These are phyloP conservation scores for Bos taurus DNA, from an alignment of 2,113 vertebrate species.

Conservation along the genomic window ARS-UCD2.0 NC_037332.1:48160001-48160500, in stretches of 20 bases:
- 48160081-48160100: background rate
- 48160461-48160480: slow-evolving; percentile 59
- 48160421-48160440: background rate
- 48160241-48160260: slow-evolving; percentile 31
- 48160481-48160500: slow-evolving; percentile 62
- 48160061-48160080: background rate
- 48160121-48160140: slow-evolving; percentile 34
- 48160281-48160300: slow-evolving; percentile 51
- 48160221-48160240: slow-evolving; percentile 15
- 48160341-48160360: slow-evolving; percentile 68
- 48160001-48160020: background rate
- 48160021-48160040: background rate
- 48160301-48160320: slow-evolving; percentile 70
- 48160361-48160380: slow-evolving; percentile 24
- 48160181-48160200: slow-evolving; percentile 59
- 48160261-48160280: slow-evolving; percentile 49
- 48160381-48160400: slow-evolving; percentile 27
- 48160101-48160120: background rate
- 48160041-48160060: background rate
- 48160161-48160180: slow-evolving; percentile 63
- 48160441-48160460: background rate
- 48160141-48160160: slow-evolving; percentile 23
- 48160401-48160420: slow-evolving; percentile 49
- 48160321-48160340: slow-evolving; percentile 61
- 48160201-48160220: slow-evolving; percentile 71